These are phyloP conservation scores for Ennomos erosarius DNA, from an alignment of 2,888 invertebrate genomes.

Conservation along the genomic window DNA sequence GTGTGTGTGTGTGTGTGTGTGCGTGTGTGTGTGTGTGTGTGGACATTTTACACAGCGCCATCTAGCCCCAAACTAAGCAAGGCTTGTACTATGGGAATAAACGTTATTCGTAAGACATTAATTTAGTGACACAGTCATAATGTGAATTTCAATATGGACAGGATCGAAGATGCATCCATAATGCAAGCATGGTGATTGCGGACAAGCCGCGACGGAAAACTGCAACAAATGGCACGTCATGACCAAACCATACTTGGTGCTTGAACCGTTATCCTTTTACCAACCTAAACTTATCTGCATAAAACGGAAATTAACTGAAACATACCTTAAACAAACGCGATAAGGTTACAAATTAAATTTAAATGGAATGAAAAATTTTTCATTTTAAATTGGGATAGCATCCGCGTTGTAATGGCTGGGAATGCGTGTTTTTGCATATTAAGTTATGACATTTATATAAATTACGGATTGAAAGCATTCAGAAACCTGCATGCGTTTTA, in stretches of 20 bases:
- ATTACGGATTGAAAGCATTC: background rate
- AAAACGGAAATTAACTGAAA: slow-evolving; percentile 11
- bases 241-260: slow-evolving; percentile 66
- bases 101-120: background rate
- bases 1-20: too few relatives aligned
- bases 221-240: slow-evolving; percentile 77
- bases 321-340: slow-evolving; percentile 17
- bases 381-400: slow-evolving; percentile 33
- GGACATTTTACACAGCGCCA: too few relatives aligned
- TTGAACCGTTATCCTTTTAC: slow-evolving; percentile 67
- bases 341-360: slow-evolving; percentile 16
- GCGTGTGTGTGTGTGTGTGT: too few relatives aligned
- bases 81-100: too few relatives aligned
- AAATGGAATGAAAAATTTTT: slow-evolving; percentile 21
- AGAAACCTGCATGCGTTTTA: too few relatives aligned
- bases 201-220: slow-evolving; percentile 58
- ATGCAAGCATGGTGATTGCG: slow-evolving; percentile 31
- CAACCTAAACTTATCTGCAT: slow-evolving; percentile 21
- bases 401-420: slow-evolving; percentile 32
- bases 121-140: background rate
- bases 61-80: too few relatives aligned
- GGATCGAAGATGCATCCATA: slow-evolving; percentile 31
- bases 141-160: background rate
- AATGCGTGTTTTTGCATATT: slow-evolving; percentile 9
- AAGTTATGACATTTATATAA: background rate